Conservation (phyloP, 2,888 invertebrate species). For the Anthrax anthrax region DNA sequence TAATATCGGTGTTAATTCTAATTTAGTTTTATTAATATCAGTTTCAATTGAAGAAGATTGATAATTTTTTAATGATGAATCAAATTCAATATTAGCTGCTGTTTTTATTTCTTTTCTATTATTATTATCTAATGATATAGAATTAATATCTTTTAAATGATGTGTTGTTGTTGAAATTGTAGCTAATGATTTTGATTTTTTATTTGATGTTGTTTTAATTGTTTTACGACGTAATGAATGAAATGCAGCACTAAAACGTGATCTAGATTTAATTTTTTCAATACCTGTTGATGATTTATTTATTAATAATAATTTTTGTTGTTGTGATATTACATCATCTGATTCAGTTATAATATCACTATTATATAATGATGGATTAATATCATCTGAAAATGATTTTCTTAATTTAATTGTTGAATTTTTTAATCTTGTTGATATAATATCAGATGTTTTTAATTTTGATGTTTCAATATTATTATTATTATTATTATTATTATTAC, state of each 20-base stretch:
- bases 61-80: too few species aligned
- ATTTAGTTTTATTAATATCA: background rate
- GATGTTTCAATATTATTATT: background rate
- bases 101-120: too few species aligned
- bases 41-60: too few species aligned
- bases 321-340: background rate
- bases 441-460: background rate
- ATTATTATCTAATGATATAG: too few species aligned
- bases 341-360: background rate
- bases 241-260: constrained; percentile 27
- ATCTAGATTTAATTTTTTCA: constrained; percentile 23
- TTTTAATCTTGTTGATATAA: background rate
- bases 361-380: background rate
- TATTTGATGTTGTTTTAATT: background rate
- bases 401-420: background rate
- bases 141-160: background rate
- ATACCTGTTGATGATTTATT: constrained; percentile 8
- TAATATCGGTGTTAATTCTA: constrained; percentile 2
- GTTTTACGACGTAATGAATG: constrained; percentile 18
- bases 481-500: background rate
- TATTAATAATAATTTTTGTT: constrained; percentile 11
- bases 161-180: background rate
- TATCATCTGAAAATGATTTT: constrained; percentile 6
- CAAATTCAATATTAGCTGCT: too few species aligned
- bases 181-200: background rate